These are phyloP conservation scores for Excalfactoria chinensis DNA, from an alignment of 2,113 vertebrate genomes.

Conservation along the genomic window DNA sequence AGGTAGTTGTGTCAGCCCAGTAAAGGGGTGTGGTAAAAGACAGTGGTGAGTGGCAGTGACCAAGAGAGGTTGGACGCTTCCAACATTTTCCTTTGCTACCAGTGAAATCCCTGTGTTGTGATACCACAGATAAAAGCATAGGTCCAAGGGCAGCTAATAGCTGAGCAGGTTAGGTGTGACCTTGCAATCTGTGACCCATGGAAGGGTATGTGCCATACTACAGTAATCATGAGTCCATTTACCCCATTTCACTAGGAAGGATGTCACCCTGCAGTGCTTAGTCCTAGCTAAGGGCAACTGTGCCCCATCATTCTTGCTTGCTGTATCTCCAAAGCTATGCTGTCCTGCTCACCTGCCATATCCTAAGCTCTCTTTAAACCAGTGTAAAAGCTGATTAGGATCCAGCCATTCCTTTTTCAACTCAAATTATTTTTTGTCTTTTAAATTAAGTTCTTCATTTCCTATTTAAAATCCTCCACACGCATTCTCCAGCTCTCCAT, in stretches of 20 bases:
- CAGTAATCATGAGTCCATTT: neutral
- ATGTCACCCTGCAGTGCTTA: neutral
- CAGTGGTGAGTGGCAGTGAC: neutral
- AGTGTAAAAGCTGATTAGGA: neutral
- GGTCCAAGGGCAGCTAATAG: neutral
- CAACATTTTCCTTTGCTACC: neutral
- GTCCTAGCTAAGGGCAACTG: neutral
- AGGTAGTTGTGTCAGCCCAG: neutral
- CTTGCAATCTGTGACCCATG: neutral
- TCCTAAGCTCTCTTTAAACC: neutral
- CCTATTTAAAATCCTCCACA: neutral
- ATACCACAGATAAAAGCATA: accelerated
- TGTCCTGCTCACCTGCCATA: neutral
- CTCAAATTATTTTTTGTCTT: constrained; percentile 7
- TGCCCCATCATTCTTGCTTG: accelerated
- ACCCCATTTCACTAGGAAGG: neutral
- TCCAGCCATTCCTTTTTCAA: neutral
- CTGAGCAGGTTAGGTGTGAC: neutral
- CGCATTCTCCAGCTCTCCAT: neutral
- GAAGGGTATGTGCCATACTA: neutral
- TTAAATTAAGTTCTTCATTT: neutral
- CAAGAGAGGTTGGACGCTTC: neutral
- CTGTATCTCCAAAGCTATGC: neutral
- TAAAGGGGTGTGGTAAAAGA: neutral
- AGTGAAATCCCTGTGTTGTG: neutral